phyloP scores from a whole-genome alignment of 2,888 invertebrate species.

The Bombylius major region DNA sequence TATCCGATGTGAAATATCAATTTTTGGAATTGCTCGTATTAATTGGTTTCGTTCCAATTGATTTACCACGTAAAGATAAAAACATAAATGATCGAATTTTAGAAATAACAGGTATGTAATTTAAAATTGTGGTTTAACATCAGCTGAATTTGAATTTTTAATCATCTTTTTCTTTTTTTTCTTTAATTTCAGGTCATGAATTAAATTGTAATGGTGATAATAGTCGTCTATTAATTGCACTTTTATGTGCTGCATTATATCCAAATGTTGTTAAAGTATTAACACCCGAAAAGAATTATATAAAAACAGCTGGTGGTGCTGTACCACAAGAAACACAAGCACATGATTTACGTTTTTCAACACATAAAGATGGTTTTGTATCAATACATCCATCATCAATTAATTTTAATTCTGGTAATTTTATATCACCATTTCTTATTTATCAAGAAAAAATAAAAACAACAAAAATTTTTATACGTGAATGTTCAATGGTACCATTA shows the following conservation, averaged over 20 bases:
- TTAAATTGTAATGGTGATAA: slow-evolving; percentile 65
- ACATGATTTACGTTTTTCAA: slow-evolving; percentile 60
- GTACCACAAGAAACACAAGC: slow-evolving; percentile 57
- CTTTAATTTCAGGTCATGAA: slow-evolving; percentile 31
- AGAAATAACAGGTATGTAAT: slow-evolving; percentile 47
- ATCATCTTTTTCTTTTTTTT: neutral
- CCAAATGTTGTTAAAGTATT: slow-evolving; percentile 78
- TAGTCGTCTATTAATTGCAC: slow-evolving; percentile 60
- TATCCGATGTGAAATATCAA: slow-evolving; percentile 79
- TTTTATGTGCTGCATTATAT: slow-evolving; percentile 83
- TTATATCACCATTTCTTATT: slow-evolving; percentile 61
- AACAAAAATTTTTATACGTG: slow-evolving; percentile 62
- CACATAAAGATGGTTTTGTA: slow-evolving; percentile 60
- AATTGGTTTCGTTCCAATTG: slow-evolving; percentile 65
- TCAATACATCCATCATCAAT: slow-evolving; percentile 66
- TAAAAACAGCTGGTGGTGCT: slow-evolving; percentile 59
- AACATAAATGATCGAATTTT: slow-evolving; percentile 49
- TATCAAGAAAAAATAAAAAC: slow-evolving; percentile 78
- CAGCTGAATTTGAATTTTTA: neutral
- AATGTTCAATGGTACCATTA: slow-evolving; percentile 68
- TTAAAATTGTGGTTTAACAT: neutral
- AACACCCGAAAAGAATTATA: slow-evolving; percentile 65
- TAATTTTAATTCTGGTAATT: slow-evolving; percentile 51
- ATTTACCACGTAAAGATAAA: slow-evolving; percentile 41
- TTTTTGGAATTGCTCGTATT: slow-evolving; percentile 59